These are phyloP conservation scores for Neocloeon triangulifer DNA, from an alignment of 1,140 invertebrate genomes.

Conservation along the genomic window DNA sequence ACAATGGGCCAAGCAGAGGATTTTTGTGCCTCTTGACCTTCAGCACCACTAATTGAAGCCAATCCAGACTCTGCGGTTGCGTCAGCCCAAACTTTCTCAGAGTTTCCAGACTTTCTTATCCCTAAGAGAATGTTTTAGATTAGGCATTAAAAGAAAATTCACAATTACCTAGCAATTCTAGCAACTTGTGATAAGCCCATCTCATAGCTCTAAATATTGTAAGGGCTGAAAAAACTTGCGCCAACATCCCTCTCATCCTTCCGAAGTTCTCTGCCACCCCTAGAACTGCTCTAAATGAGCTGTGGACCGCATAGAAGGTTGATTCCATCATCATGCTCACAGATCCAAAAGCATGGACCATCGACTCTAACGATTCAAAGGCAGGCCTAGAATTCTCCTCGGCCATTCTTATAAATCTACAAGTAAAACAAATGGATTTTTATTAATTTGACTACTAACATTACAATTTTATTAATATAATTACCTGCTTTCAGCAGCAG, in stretches of 20 bases:
- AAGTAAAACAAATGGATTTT: slow-evolving; percentile 13
- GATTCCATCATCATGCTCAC: slow-evolving; percentile 93
- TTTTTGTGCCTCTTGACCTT: not conserved
- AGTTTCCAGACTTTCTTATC: slow-evolving; percentile 28
- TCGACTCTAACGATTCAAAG: slow-evolving; percentile 83
- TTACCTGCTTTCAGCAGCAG: slow-evolving; percentile 34
- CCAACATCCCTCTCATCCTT: slow-evolving; percentile 53
- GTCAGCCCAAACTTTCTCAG: slow-evolving; percentile 7
- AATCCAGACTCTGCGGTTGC: slow-evolving; percentile 16
- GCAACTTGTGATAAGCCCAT: slow-evolving; percentile 54
- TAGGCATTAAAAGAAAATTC: slow-evolving; percentile 10
- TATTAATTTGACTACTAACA: not conserved
- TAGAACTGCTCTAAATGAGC: slow-evolving; percentile 81
- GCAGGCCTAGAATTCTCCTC: slow-evolving; percentile 77
- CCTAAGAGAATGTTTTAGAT: slow-evolving; percentile 16
- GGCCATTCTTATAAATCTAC: slow-evolving; percentile 58
- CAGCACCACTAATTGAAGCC: slow-evolving; percentile 40
- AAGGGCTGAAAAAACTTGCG: slow-evolving; percentile 63
- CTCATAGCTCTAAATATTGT: slow-evolving; percentile 53
- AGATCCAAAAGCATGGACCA: slow-evolving; percentile 76
- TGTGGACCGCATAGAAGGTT: slow-evolving; percentile 83
- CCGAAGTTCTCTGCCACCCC: slow-evolving; percentile 89
- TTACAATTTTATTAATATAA: slow-evolving; percentile 4
- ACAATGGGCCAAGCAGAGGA: slow-evolving; percentile 26
- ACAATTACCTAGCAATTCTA: slow-evolving; percentile 38